A percentile compares a stretch with the other conserved stretches of the same genome.
phyloP scores from a whole-genome alignment of 1,140 invertebrate species.

The Venustaconcha ellipsiformis region DNA sequence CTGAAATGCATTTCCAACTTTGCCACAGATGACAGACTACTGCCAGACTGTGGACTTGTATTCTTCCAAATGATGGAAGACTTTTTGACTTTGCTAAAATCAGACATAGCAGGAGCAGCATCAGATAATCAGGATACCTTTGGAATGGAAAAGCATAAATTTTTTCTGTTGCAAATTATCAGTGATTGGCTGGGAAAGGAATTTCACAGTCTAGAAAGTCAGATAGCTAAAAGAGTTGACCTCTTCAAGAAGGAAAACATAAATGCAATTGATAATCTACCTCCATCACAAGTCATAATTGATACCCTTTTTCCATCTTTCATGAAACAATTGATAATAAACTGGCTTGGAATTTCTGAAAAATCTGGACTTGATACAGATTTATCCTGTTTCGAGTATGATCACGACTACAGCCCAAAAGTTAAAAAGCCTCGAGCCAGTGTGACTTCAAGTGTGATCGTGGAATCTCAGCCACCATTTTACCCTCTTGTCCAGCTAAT shows the following conservation, averaged over 20 bases:
- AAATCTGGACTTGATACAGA: neutral
- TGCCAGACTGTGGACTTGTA: slow-evolving; percentile 4
- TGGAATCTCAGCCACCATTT: no score
- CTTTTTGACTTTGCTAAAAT: slow-evolving; percentile 7
- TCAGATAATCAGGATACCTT: slow-evolving; percentile 11
- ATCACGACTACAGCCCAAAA: slow-evolving; percentile 26
- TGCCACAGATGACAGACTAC: neutral
- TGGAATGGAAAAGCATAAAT: slow-evolving; percentile 27
- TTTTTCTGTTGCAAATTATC: slow-evolving; percentile 39
- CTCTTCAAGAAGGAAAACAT: slow-evolving; percentile 50
- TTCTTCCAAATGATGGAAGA: slow-evolving; percentile 30
- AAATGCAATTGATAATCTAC: slow-evolving; percentile 47
- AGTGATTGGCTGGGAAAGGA: slow-evolving; percentile 50
- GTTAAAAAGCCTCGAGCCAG: neutral
- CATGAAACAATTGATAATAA: slow-evolving; percentile 45
- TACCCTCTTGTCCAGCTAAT: slow-evolving; percentile 53
- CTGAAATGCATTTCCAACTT: slow-evolving; percentile 2
- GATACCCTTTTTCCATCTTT: slow-evolving; percentile 47
- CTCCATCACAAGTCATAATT: slow-evolving; percentile 40
- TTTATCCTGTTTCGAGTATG: neutral
- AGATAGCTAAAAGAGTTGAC: slow-evolving; percentile 39
- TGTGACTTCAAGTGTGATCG: slow-evolving; percentile 3
- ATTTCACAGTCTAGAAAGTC: slow-evolving; percentile 32
- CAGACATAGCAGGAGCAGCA: neutral
- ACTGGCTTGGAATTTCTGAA: slow-evolving; percentile 40